phyloP scores from a whole-genome alignment of 2,888 invertebrate species.

The Apodemia mormo region DNA sequence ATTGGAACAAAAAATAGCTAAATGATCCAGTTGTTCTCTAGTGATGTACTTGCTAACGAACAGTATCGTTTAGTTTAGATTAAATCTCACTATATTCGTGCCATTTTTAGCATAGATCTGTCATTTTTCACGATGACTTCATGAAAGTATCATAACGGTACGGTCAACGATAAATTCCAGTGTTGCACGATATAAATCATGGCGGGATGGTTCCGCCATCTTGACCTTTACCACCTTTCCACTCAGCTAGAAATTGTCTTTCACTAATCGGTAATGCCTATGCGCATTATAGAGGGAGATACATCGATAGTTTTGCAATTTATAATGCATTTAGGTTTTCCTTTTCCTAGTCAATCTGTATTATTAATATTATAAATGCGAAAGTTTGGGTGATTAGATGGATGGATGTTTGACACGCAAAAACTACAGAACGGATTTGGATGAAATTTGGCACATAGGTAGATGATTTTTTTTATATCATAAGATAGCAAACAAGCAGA shows the following conservation, averaged over 20 bases:
- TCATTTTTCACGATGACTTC: constrained; percentile 3
- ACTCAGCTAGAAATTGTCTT: constrained; percentile 56
- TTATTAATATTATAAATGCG: too few species aligned
- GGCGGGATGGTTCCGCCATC: constrained; percentile 39
- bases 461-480: too few species aligned
- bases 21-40: too few species aligned
- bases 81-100: background rate
- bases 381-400: too few species aligned
- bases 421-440: too few species aligned
- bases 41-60: background rate
- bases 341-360: background rate
- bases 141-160: constrained; percentile 31
- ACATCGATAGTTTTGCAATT: constrained; percentile 4
- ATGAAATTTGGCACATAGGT: too few species aligned
- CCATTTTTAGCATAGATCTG: constrained; percentile 7
- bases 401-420: too few species aligned
- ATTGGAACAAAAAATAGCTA: too few species aligned
- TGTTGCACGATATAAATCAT: constrained; percentile 41
- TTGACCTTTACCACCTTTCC: constrained; percentile 36
- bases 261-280: constrained; percentile 62
- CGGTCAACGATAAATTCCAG: constrained; percentile 34
- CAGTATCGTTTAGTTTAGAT: background rate
- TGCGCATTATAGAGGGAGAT: constrained; percentile 18
- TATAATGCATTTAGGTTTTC: constrained; percentile 2
- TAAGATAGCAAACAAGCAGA: too few species aligned